Percentiles rank a stretch among this genome's conserved stretches.
Evolutionary conservation across 2,888 invertebrate species (phyloP).

Genomic region (Drosophila fungiperda): DNA sequence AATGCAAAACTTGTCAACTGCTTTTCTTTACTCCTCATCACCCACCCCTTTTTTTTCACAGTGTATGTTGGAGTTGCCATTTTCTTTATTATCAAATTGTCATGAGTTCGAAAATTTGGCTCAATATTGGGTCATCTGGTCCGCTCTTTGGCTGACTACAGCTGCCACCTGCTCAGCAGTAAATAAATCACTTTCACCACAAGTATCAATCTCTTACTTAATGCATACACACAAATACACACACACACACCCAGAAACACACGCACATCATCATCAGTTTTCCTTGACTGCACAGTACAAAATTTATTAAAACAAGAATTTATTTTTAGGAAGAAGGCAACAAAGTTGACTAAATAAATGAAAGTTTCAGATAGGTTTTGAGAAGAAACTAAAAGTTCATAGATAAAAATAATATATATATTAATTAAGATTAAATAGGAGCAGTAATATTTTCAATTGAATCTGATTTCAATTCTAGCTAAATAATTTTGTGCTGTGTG

Average conservation of each 20-base stretch:
- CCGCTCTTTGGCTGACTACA: slow-evolving; percentile 17
- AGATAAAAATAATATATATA: neutral
- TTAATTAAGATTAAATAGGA: neutral
- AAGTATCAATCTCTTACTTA: slow-evolving; percentile 76
- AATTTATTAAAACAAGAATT: neutral
- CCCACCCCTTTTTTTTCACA: neutral
- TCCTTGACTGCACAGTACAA: slow-evolving; percentile 17
- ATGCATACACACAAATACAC: slow-evolving; percentile 14
- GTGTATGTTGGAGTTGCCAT: slow-evolving; percentile 8
- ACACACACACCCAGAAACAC: slow-evolving; percentile 12
- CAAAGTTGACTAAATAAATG: neutral
- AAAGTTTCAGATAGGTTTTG: neutral
- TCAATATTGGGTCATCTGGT: slow-evolving; percentile 69
- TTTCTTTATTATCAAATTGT: slow-evolving; percentile 77
- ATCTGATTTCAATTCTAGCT: neutral
- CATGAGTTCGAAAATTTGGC: slow-evolving; percentile 71
- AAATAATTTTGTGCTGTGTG: neutral
- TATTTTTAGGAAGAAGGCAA: neutral
- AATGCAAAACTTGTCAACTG: slow-evolving; percentile 39
- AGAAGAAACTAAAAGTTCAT: neutral
- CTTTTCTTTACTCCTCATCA: neutral
- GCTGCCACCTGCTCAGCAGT: slow-evolving; percentile 53
- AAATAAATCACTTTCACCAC: slow-evolving; percentile 78
- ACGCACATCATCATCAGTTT: slow-evolving; percentile 21
- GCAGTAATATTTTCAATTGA: neutral